These are phyloP conservation scores for Hermatobates lingyangjiaoensis DNA, from an alignment of 1,140 invertebrate species.

Conservation along the genomic window DNA sequence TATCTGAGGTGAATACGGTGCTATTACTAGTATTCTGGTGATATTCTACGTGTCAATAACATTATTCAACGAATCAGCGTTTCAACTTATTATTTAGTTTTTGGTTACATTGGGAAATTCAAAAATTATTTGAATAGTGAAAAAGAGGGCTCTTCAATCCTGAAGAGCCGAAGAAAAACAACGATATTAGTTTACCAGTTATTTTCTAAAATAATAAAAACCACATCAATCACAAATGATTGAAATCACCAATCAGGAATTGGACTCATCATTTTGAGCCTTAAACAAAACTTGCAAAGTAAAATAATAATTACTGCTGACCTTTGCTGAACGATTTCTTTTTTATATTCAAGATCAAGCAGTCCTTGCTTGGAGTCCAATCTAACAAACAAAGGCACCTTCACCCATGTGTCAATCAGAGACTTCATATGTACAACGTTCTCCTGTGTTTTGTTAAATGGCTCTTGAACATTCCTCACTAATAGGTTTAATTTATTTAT, in stretches of 20 bases:
- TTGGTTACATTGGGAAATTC: too few species aligned
- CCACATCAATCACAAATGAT: not conserved
- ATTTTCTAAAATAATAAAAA: too few species aligned
- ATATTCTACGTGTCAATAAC: too few species aligned
- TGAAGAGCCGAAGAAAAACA: too few species aligned
- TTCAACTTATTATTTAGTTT: too few species aligned
- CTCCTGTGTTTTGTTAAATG: constrained; percentile 63
- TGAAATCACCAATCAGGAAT: not conserved
- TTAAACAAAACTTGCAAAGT: not conserved
- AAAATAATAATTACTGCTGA: constrained; percentile 7
- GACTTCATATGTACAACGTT: constrained; percentile 62
- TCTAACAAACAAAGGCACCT: constrained; percentile 62
- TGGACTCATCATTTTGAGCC: too few species aligned
- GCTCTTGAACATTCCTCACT: constrained; percentile 56
- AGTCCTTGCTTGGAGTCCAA: constrained; percentile 66
- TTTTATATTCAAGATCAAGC: constrained; percentile 61
- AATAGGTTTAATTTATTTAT: constrained; percentile 53
- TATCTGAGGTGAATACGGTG: too few species aligned
- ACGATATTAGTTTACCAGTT: too few species aligned
- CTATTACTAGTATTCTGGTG: too few species aligned
- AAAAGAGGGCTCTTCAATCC: too few species aligned
- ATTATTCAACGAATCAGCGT: too few species aligned
- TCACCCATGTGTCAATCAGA: constrained; percentile 59
- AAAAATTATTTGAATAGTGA: too few species aligned
- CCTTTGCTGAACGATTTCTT: constrained; percentile 48